These are phyloP conservation scores for Coelopa frigida DNA, from an alignment of 1,140 invertebrate species.

Conservation along the genomic window DNA sequence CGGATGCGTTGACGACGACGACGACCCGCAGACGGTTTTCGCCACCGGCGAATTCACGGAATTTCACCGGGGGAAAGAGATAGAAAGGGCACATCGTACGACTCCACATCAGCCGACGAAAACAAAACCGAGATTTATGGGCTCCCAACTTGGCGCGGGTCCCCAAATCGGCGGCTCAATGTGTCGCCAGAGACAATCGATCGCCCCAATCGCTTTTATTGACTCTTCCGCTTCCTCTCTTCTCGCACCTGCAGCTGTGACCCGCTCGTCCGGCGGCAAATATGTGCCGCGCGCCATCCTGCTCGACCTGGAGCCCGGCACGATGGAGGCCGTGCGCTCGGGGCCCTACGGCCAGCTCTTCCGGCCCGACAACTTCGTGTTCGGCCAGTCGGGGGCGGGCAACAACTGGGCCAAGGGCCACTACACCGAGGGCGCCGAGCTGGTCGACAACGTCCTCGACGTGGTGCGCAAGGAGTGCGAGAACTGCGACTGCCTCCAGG, in stretches of 20 bases:
- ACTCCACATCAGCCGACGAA: too few relatives aligned
- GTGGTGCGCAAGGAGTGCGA: conserved; percentile 73
- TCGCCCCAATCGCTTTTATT: neutral
- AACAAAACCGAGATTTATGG: too few relatives aligned
- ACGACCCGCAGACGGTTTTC: too few relatives aligned
- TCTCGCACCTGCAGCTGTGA: conserved; percentile 28
- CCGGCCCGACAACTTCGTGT: conserved; percentile 66
- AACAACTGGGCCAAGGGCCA: conserved; percentile 60
- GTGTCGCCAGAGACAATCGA: too few relatives aligned
- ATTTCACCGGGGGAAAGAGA: too few relatives aligned
- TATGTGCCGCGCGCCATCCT: conserved; percentile 74
- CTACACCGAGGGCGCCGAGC: conserved; percentile 70
- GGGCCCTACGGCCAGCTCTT: conserved; percentile 67
- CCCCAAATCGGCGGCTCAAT: too few relatives aligned
- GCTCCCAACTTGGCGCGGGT: too few relatives aligned
- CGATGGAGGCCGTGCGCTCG: conserved; percentile 67
- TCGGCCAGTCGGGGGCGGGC: conserved; percentile 53
- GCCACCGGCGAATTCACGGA: too few relatives aligned
- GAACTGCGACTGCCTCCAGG: conserved; percentile 61
- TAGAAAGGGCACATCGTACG: too few relatives aligned
- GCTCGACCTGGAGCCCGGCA: conserved; percentile 68
- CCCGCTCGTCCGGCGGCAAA: conserved; percentile 52
- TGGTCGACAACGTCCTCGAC: conserved; percentile 70
- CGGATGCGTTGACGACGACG: too few relatives aligned
- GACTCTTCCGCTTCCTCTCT: neutral